Evolutionary conservation across 2,888 invertebrate genomes (phyloP), one percentile per base, ranked within the genome.

Genomic region (Andrena fulva): DNA sequence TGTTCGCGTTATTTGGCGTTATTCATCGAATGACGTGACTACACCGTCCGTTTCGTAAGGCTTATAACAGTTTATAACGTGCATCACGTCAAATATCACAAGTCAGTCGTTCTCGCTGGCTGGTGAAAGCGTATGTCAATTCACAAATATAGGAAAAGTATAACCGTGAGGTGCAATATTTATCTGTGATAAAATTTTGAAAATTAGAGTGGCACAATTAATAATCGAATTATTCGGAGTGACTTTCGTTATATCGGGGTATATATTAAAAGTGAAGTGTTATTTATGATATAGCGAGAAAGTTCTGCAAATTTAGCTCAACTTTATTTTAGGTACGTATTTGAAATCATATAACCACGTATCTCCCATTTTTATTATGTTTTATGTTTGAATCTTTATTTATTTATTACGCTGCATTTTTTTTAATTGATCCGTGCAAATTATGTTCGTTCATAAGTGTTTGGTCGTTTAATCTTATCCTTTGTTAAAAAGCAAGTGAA

Each of bases 11-110:
- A 69, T 69, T 68, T 20, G 16, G 50, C 67, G 16, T 74, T 62
- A 80, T 74, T 71, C 33, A 16, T 67, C 12, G 20, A n/a, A n/a
- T 80, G 72, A 71, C 67, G 62, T 54, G 60, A 77, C 42, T 72
- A 50, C 35, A 33, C 67, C 60, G 67, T 72, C 54, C 33, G 12
- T 79, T 67, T 80, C 67, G 4, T 68, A 72, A 79, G 24, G 29
- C 31, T 12, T 10, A 48, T 42, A 16, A n/a, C 10, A 1, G 8
- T 80, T 54, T 72, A 63, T 72, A 62, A 52, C 27, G 42, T 5
- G 42, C 42, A 42, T 12, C 20, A 4, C 7, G 16, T 70, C 8
- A 48, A 48, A 64, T 67, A n/a, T 10, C 16, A 50, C 12, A 63
- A 27, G 48, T 68, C 31, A 48, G 48, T 67, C 56, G 52, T 29